Evolutionary conservation across 2,113 vertebrate genomes (phyloP), one percentile per base, ranked within the genome.

Genomic region (Anoplopoma fimbria): DNA sequence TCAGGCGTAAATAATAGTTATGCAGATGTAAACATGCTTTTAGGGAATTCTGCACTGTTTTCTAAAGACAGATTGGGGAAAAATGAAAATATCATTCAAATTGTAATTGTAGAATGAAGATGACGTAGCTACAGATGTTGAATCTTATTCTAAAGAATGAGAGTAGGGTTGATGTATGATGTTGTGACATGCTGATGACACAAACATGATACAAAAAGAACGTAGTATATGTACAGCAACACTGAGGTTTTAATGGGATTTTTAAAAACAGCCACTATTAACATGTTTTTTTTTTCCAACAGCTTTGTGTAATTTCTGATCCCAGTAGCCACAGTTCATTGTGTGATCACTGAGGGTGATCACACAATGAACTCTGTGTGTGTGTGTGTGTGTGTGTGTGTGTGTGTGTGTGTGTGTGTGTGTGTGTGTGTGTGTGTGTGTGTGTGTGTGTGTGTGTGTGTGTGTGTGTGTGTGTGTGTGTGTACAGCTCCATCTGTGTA

Each of bases 401-500:
- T 45, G 40, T 4, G 40, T 4, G 40, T 42, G 40, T 42, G 40
- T 4, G 40, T 42, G 40, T 42, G 40, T 42, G 40, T 15, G 40
- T 42, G 40, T 15, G 38, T 40, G 38, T 40, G 38, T 40, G 38
- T 14, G 40, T 42, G 40, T 14, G 40, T 42, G 40, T 4, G 40
- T 42, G 40, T 49, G 47, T 49, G 47, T 21, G 47, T 21, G 49
- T 19, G 45, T 47, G 45, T 47, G 45, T 17, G 45, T 47, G 45
- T 47, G 45, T 47, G n/a, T 27, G 34, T 45, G 38, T 69, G n/a
- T 36, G 55, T 3, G 1, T 5, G 21, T 36, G 45, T 8, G 17
- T 68, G 76, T 73, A 9, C 45, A 27, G 58, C 64, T 82, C 82
- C 82, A 77, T 89, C 82, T 87, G 85, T 61, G 49, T 69, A 6